phyloP scores from a whole-genome alignment of 2,888 invertebrate species.

The Serrognathus titanus region DNA sequence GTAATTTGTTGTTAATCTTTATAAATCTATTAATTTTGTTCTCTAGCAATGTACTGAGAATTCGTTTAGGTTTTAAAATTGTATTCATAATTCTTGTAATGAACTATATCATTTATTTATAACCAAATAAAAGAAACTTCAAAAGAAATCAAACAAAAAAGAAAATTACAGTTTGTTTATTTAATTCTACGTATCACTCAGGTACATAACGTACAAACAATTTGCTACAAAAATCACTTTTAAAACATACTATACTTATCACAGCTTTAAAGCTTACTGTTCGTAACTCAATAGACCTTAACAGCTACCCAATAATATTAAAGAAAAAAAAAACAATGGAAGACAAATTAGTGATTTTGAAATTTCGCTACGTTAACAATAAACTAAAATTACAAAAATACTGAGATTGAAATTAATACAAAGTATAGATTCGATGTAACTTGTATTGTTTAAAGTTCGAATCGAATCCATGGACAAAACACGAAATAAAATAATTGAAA shows the following conservation, averaged over 20 bases:
- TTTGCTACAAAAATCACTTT: constrained; percentile 30
- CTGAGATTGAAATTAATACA: constrained; percentile 4
- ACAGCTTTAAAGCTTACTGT: constrained; percentile 44
- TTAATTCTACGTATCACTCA: constrained; percentile 20
- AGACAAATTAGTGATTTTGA: constrained; percentile 18
- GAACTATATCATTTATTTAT: no score
- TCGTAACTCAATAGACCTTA: constrained; percentile 23
- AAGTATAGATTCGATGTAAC: not conserved
- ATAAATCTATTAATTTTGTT: no score
- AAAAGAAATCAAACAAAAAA: not conserved
- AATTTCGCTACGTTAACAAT: constrained; percentile 10
- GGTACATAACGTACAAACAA: constrained; percentile 32
- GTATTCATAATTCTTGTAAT: not conserved
- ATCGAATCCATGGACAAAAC: not conserved
- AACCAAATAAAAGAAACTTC: not conserved
- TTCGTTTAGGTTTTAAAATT: not conserved
- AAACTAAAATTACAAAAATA: constrained; percentile 18
- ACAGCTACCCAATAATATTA: not conserved
- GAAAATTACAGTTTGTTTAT: constrained; percentile 4
- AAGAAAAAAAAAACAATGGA: constrained; percentile 25
- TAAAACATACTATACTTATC: constrained; percentile 32
- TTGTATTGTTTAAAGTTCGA: not conserved
- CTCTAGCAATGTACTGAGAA: no score
- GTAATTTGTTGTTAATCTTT: no score
- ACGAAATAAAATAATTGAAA: constrained; percentile 2